Conservation (phyloP, 2,797 vertebrate genomes). For the Pseudochirops cupreus region DNA sequence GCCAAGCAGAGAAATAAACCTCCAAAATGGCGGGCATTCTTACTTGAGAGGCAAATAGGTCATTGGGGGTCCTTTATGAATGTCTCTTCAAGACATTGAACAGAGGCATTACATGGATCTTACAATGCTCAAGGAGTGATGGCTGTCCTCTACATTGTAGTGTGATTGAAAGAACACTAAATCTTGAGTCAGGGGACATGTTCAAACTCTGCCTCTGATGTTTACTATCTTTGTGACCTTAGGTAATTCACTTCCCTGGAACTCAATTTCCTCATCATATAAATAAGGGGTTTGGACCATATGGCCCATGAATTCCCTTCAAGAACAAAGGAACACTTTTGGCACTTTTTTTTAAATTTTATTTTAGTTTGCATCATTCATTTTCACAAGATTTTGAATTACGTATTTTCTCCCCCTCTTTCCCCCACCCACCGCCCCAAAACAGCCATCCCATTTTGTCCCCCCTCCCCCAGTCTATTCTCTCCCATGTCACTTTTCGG, state of each 20-base stretch:
- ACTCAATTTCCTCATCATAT: not conserved
- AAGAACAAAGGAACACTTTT: not conserved
- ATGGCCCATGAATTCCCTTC: not conserved
- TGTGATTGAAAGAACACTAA: not conserved
- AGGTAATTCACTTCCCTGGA: not conserved
- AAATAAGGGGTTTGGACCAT: not conserved
- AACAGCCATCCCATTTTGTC: too few species aligned
- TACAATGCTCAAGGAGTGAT: not conserved
- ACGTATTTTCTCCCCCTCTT: too few species aligned
- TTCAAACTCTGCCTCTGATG: not conserved
- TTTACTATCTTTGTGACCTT: not conserved
- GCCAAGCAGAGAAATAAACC: not conserved
- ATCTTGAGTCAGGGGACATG: not conserved
- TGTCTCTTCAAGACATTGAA: not conserved
- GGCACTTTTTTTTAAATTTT: too few species aligned
- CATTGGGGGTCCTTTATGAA: not conserved
- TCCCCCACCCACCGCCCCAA: too few species aligned
- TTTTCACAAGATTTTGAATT: too few species aligned
- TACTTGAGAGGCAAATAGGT: not conserved
- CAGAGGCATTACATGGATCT: not conserved
- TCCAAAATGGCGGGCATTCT: not conserved
- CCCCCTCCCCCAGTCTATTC: too few species aligned
- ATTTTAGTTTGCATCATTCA: too few species aligned
- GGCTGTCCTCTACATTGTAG: not conserved
- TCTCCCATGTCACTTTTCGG: too few species aligned